Evolutionary conservation across 1,140 invertebrate genomes (phyloP).

Genomic region (Drosophila kurseongensis): DNA sequence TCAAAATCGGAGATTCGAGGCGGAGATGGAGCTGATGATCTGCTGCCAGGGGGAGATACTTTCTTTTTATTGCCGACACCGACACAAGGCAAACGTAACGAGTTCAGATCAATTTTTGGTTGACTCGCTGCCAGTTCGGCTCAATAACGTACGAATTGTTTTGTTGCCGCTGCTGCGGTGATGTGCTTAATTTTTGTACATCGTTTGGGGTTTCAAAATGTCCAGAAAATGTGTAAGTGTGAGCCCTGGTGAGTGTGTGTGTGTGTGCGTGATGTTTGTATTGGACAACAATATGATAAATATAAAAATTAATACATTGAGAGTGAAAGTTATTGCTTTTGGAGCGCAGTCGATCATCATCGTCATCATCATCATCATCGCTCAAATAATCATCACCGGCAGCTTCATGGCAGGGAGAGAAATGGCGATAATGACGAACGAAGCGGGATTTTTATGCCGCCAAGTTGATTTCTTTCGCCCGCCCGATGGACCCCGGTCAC

Average conservation of each 20-base stretch:
- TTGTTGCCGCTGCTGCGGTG: conserved; percentile 34
- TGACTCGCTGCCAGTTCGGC: conserved; percentile 62
- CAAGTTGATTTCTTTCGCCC: conserved; percentile 67
- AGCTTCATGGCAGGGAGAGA: conserved; percentile 16
- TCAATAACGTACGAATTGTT: conserved; percentile 72
- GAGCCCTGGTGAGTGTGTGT: conserved; percentile 1
- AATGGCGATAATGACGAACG: conserved; percentile 44
- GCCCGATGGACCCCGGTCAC: conserved; percentile 57
- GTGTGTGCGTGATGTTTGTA: conserved; percentile 49
- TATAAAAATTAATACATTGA: conserved; percentile 84
- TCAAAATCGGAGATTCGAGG: conserved; percentile 22
- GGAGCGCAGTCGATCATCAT: conserved; percentile 67
- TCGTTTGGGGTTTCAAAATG: conserved; percentile 53
- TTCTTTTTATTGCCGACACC: conserved; percentile 79
- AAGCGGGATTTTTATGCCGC: conserved; percentile 30
- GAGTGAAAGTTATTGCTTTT: conserved; percentile 84
- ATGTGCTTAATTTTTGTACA: conserved; percentile 34
- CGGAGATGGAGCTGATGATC: conserved; percentile 51
- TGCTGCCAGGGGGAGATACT: conserved; percentile 73
- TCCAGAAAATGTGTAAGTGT: conserved; percentile 41
- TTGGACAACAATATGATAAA: conserved; percentile 82
- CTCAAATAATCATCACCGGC: conserved; percentile 43
- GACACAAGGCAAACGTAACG: conserved; percentile 75
- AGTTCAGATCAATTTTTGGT: conserved; percentile 82
- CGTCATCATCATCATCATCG: conserved; percentile 22